These are phyloP conservation scores for Suillia variegata DNA, from an alignment of 2,888 invertebrate species.

Conservation along the genomic window DNA sequence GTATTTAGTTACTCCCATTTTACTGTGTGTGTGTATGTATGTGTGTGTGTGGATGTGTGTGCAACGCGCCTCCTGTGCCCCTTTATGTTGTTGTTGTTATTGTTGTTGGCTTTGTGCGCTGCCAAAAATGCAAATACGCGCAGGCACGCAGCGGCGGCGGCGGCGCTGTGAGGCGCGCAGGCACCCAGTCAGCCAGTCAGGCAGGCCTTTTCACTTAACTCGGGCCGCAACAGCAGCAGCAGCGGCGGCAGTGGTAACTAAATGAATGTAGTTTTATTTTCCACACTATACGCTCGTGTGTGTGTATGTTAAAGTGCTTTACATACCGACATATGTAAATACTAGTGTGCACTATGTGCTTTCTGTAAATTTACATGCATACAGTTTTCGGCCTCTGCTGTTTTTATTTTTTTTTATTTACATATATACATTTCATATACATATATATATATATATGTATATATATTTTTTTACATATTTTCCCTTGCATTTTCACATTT, in stretches of 20 bases:
- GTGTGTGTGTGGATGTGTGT: conserved; percentile 11
- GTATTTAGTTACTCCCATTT: conserved; percentile 17
- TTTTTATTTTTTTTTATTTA: not conserved
- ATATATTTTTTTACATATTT: not conserved
- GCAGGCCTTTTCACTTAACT: conserved; percentile 35
- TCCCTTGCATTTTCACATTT: not conserved
- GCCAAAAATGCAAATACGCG: conserved; percentile 4
- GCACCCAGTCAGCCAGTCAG: no score
- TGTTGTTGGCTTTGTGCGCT: not conserved
- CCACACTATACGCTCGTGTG: no score
- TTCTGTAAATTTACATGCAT: not conserved
- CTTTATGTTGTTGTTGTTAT: no score
- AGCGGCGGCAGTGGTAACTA: conserved; percentile 1
- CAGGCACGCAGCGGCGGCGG: conserved; percentile 5
- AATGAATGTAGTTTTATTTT: not conserved
- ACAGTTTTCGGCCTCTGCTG: not conserved
- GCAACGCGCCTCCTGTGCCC: conserved; percentile 15
- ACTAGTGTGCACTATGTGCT: not conserved
- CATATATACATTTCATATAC: no score
- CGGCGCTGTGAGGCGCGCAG: no score
- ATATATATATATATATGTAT: no score
- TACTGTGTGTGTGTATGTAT: not conserved
- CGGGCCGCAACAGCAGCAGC: no score
- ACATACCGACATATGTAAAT: not conserved
- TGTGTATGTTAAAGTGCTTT: no score